phyloP scores from a whole-genome alignment of 2,113 vertebrate genomes.

The Syngnathus scovelli region DNA sequence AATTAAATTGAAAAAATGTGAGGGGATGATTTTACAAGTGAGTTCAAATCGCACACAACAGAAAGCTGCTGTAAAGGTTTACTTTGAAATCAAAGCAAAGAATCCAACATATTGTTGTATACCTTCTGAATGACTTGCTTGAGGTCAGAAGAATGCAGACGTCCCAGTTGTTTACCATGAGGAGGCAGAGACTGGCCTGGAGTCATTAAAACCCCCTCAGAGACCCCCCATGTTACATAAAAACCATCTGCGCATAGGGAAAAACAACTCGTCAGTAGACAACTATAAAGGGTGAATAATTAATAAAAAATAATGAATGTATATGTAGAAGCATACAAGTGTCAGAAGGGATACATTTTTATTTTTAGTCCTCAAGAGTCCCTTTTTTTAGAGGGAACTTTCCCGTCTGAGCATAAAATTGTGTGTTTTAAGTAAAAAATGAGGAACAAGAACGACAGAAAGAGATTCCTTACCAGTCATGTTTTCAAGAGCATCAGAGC shows the following conservation, averaged over 20 bases:
- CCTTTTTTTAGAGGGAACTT: neutral
- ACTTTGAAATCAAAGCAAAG: neutral
- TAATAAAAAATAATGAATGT: neutral
- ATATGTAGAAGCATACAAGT: neutral
- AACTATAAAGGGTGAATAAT: neutral
- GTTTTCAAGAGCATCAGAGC: constrained; percentile 81
- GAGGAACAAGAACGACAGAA: neutral
- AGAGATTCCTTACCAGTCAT: constrained; percentile 76
- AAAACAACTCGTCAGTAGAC: neutral
- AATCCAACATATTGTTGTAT: constrained; percentile 5
- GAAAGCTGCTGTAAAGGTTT: neutral
- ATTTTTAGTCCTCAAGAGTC: neutral
- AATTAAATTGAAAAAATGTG: neutral
- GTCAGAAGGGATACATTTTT: neutral
- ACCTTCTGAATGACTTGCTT: constrained; percentile 91
- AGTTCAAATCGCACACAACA: neutral
- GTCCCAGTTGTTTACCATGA: constrained; percentile 85
- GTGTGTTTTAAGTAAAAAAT: neutral
- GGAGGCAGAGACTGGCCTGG: constrained; percentile 80
- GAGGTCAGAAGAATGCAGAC: constrained; percentile 77
- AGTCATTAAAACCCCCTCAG: constrained; percentile 57
- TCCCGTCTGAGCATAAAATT: neutral
- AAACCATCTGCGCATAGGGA: constrained; percentile 73
- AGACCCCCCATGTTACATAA: constrained; percentile 90
- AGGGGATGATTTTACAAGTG: neutral